A percentile compares a stretch with the other conserved stretches of the same genome.
Evolutionary conservation across 2,797 vertebrate genomes (phyloP).

Genomic region (Liparis tanakae): DNA sequence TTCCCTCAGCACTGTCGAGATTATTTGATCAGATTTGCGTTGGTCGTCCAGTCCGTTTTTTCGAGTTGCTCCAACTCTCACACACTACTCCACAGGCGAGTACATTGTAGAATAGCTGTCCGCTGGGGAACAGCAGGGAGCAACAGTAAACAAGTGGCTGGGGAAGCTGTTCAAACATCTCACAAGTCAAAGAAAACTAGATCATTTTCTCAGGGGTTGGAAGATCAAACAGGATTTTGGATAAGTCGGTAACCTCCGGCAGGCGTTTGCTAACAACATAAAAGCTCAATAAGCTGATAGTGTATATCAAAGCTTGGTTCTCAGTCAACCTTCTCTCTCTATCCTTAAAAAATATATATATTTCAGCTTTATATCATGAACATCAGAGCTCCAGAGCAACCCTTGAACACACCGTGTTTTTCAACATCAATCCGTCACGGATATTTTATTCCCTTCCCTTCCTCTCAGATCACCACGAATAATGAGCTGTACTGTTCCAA

Average conservation of each 20-base stretch:
- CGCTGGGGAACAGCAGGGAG: too few relatives aligned
- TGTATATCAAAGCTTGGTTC: slow-evolving; percentile 15
- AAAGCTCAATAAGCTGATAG: neutral
- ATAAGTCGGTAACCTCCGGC: too few relatives aligned
- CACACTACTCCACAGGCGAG: too few relatives aligned
- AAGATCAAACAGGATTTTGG: too few relatives aligned
- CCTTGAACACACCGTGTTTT: slow-evolving; percentile 8
- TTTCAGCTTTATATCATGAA: slow-evolving; percentile 21
- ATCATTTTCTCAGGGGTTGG: too few relatives aligned
- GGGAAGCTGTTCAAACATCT: too few relatives aligned
- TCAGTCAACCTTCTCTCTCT: slow-evolving; percentile 8
- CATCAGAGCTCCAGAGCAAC: slow-evolving; percentile 17
- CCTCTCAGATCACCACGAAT: neutral
- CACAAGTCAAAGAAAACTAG: too few relatives aligned
- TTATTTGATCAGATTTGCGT: neutral
- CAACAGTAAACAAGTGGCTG: too few relatives aligned
- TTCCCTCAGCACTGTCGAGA: neutral
- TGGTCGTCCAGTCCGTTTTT: too few relatives aligned
- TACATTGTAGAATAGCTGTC: too few relatives aligned
- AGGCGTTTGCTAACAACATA: too few relatives aligned
- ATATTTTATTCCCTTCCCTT: neutral
- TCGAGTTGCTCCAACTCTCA: too few relatives aligned
- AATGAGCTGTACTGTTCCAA: neutral
- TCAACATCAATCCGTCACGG: slow-evolving; percentile 7
- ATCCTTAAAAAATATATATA: slow-evolving; percentile 1